Evolutionary conservation across 2,797 vertebrate genomes (phyloP).

Genomic region (Arnoldichthys spilopterus): DNA sequence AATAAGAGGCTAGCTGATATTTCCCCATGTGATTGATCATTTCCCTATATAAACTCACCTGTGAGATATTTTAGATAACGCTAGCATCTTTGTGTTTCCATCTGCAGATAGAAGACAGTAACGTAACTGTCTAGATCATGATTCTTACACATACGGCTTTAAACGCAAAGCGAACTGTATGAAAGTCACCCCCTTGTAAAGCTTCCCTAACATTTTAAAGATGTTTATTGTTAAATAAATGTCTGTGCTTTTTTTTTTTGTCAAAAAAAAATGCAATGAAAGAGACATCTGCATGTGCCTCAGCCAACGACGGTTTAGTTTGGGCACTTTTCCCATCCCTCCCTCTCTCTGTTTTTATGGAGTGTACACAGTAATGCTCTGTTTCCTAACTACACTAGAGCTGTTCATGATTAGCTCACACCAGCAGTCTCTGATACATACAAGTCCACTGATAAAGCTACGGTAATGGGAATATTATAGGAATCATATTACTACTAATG

Average conservation of each 20-base stretch:
- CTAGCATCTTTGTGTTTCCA: too few relatives aligned
- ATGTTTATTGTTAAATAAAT: background rate
- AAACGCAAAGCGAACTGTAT: too few relatives aligned
- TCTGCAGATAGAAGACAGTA: too few relatives aligned
- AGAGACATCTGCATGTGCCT: conserved; percentile 24
- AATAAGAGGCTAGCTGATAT: too few relatives aligned
- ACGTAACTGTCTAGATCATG: too few relatives aligned
- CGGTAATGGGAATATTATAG: background rate
- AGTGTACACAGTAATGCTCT: conserved; percentile 48
- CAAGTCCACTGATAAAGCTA: conserved; percentile 15
- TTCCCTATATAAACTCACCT: too few relatives aligned
- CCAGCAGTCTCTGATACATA: conserved; percentile 27
- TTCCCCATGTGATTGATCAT: too few relatives aligned
- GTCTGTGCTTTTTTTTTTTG: background rate
- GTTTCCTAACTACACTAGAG: conserved; percentile 56
- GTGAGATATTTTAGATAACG: too few relatives aligned
- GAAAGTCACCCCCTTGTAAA: background rate
- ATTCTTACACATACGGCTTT: too few relatives aligned
- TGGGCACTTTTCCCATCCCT: conserved; percentile 15
- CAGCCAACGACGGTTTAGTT: conserved; percentile 1
- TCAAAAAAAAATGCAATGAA: background rate
- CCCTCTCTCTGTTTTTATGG: conserved; percentile 10
- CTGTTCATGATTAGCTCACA: conserved; percentile 47
- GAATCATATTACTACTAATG: background rate
- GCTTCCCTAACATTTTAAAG: background rate